Base-by-base conservation (phyloP, 2,888 invertebrate genomes). In the Micoletzkya japonica region DNA sequence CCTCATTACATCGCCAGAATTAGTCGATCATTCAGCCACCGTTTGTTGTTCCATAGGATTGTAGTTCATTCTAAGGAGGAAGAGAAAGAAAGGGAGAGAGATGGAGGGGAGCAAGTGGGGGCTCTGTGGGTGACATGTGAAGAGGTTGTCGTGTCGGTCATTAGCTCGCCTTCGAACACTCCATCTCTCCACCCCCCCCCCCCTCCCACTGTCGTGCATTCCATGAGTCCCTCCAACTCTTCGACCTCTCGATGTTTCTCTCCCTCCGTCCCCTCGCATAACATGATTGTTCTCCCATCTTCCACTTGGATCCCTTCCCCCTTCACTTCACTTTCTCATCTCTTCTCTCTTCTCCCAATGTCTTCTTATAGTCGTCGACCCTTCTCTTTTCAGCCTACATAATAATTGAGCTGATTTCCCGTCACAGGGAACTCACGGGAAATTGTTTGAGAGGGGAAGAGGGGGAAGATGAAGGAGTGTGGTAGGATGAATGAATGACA, bases 341-440 rank as follows among this genome's bases (percentile, higher is more conserved):
- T 39, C 10, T 26, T 20, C 37, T 50, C 63, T 34, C 37, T 52
- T 32, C 58, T 24, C n/a, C n/a, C n/a, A n/a, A n/a, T n/a, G n/a
- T n/a, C n/a, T n/a, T n/a, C n/a, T n/a, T n/a, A n/a, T n/a, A n/a
- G n/a, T n/a, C n/a, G n/a, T n/a, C n/a, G 10, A n/a, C 54, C 26
- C 54, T 54, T 54, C 54, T 7, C 67, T 32, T 28, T 39, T 67
- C 57, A 1, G 30, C 44, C 30, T 50, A 56, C 57, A 58, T 58
- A 30, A 68, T 66, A 66, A 66, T 66, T 66, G 68, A 68, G 68
- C 68, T 68, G 68, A 57, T 68, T 68, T 57, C 68, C 68, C 58
- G 57, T 57, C 10, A 32, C n/a, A n/a, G n/a, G n/a, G n/a, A n/a
- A n/a, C n/a, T 20, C 24, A 24, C 26, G 56, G 24, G 7, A 24